Conservation (phyloP, 2,888 invertebrate species). For the Pachymerium ferrugineum region DNA sequence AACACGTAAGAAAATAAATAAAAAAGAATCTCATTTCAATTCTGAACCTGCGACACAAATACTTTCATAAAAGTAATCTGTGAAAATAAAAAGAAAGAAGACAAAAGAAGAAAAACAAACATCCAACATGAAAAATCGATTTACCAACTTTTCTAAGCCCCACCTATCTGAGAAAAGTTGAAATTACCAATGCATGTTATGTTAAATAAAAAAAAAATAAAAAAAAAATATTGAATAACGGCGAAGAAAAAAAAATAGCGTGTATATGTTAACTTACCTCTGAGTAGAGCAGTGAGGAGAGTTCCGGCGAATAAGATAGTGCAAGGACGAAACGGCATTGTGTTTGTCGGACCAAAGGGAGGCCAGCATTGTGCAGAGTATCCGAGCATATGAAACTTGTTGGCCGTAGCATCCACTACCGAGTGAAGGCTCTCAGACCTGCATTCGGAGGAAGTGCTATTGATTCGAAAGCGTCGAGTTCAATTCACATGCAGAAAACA, state of each 20-base stretch:
- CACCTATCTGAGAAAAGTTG: neutral
- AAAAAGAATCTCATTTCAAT: neutral
- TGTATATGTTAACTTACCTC: neutral
- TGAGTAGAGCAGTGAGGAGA: neutral
- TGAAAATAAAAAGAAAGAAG: neutral
- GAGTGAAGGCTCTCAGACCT: constrained; percentile 22
- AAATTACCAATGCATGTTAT: too few species aligned
- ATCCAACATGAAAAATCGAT: neutral
- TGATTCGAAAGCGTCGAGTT: constrained; percentile 17
- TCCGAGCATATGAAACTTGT: constrained; percentile 27
- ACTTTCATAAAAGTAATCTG: neutral
- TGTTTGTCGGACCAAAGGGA: constrained; percentile 10
- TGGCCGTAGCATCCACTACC: constrained; percentile 17
- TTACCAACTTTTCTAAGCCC: neutral
- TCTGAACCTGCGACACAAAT: neutral
- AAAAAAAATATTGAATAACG: too few species aligned
- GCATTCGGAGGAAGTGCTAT: constrained; percentile 21
- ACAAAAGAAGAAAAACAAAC: constrained; percentile 11
- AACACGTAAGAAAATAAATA: neutral
- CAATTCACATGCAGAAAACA: constrained; percentile 19
- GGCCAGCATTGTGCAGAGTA: constrained; percentile 27
- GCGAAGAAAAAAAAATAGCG: too few species aligned
- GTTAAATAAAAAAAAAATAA: neutral
- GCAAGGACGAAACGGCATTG: constrained; percentile 5
- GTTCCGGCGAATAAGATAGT: constrained; percentile 23